Evolutionary conservation across 92 coral and sea anemone genomes (phyloP), one percentile per base, ranked within the genome.

Genomic region (Palythoa heliodiscus): DNA sequence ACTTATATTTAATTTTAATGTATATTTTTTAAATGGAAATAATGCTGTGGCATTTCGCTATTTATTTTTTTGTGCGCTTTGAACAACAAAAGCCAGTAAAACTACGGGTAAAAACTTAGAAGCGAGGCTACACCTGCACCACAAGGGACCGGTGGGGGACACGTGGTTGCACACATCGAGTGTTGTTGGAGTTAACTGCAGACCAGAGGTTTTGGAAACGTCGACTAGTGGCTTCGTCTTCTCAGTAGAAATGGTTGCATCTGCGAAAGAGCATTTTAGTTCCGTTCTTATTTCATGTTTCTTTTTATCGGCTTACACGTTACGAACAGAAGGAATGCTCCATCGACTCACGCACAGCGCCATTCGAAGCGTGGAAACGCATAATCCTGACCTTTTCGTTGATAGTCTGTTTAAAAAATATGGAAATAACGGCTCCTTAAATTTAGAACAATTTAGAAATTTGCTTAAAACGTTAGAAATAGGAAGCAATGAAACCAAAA

Each of bases 371-470:
- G 80, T 91, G 29, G 87, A 86, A 47, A 82, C 53, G 38, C 87
- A 88, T 7, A 73, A 69, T 1, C 86, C 95, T 7, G 71, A 75
- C 37, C 82, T 85, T 57, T 94, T 94, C 86, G 75, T 83, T 67
- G 88, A 94, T 52, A 68, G 78, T 47, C 50, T 94, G 77, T 94
- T 94, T 77, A 76, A 83, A 16, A 91, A 87, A 20, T 94, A 92
- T 82, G 98, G 98, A 24, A 61, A 29, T n/a, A 92, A 90, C 76
- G 94, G 89, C 22, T 83, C 95, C 11, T 82, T 94, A 87, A 88
- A 76, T 52, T 29, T 83, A 39, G 67, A 48, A 54, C 86, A 92
- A 88, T 92, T 94, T 63, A 75, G 38, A 67, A 75, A 43, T 66
- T 78, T 94, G 57, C 66, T 94, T 64, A 37, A 72, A 64, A 87